Conservation (phyloP, 1,140 invertebrate species). For the Cephus cinctus region DNA sequence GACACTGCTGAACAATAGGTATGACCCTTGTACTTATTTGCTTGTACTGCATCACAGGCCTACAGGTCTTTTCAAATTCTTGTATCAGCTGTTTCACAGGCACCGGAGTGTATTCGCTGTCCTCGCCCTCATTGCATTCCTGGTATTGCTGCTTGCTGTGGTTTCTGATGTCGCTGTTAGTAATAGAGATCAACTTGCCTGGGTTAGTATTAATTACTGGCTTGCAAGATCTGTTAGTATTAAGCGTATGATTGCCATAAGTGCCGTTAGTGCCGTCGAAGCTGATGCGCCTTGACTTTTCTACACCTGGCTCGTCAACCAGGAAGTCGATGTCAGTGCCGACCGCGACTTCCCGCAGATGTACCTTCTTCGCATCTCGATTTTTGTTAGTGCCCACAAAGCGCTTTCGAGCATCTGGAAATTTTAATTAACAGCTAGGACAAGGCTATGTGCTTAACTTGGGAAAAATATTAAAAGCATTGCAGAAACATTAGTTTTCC, state of each 20-base stretch:
- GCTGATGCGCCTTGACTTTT: slow-evolving; percentile 29
- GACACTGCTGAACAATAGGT: slow-evolving; percentile 33
- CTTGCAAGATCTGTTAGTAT: slow-evolving; percentile 3
- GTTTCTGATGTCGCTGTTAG: background rate
- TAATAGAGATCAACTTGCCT: slow-evolving; percentile 1
- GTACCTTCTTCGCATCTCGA: slow-evolving; percentile 50
- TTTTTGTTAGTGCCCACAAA: too few relatives aligned
- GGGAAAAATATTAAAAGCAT: too few relatives aligned
- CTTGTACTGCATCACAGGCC: slow-evolving; percentile 60
- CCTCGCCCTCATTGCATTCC: slow-evolving; percentile 21
- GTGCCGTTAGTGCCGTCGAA: background rate
- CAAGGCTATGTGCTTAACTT: too few relatives aligned
- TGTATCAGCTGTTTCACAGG: slow-evolving; percentile 66
- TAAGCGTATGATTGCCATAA: slow-evolving; percentile 6
- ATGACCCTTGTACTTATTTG: slow-evolving; percentile 49
- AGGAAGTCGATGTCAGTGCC: slow-evolving; percentile 45
- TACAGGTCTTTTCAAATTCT: slow-evolving; percentile 62
- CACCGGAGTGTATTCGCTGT: slow-evolving; percentile 58
- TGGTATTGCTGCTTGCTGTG: background rate
- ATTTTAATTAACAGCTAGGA: too few relatives aligned
- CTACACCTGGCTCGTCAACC: slow-evolving; percentile 18
- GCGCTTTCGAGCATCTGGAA: too few relatives aligned
- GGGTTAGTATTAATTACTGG: background rate
- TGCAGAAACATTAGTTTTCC: too few relatives aligned
- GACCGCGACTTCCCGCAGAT: slow-evolving; percentile 48